Evolutionary conservation across 2,113 vertebrate genomes (phyloP).

Genomic region (Phyllostomus hastatus): DNA sequence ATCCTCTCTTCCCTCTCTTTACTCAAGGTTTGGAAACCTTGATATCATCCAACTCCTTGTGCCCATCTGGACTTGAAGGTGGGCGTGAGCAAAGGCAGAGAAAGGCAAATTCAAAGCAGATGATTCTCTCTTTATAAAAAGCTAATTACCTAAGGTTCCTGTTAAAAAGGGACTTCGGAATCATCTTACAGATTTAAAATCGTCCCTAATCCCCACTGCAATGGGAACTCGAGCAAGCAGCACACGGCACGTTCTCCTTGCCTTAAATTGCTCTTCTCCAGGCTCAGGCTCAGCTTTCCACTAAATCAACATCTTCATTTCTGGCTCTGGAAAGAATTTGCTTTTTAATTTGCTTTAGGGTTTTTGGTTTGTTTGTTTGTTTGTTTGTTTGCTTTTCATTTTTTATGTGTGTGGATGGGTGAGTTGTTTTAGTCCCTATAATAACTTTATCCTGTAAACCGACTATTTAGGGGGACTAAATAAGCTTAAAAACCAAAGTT

Average conservation of each 20-base stretch:
- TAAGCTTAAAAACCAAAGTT: background rate
- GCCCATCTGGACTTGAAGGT: background rate
- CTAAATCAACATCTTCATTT: background rate
- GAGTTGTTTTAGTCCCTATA: background rate
- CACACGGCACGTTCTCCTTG: rapidly evolving
- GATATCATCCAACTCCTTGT: background rate
- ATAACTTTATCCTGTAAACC: background rate
- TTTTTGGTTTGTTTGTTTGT: background rate
- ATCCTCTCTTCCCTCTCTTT: background rate
- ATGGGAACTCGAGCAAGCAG: background rate
- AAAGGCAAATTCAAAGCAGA: background rate
- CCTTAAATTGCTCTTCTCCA: background rate
- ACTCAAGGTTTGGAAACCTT: background rate
- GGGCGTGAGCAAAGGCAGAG: background rate
- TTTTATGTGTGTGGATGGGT: background rate
- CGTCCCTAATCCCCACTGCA: background rate
- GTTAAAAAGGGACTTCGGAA: background rate
- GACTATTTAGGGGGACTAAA: background rate
- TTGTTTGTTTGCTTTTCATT: background rate
- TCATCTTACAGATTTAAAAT: background rate
- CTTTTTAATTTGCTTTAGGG: background rate
- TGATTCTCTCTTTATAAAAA: background rate
- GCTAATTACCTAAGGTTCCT: background rate
- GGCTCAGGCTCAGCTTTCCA: background rate
- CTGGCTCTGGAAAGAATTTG: background rate